Conservation (phyloP, 2,113 vertebrate species). For the Apaloderma vittatum region DNA sequence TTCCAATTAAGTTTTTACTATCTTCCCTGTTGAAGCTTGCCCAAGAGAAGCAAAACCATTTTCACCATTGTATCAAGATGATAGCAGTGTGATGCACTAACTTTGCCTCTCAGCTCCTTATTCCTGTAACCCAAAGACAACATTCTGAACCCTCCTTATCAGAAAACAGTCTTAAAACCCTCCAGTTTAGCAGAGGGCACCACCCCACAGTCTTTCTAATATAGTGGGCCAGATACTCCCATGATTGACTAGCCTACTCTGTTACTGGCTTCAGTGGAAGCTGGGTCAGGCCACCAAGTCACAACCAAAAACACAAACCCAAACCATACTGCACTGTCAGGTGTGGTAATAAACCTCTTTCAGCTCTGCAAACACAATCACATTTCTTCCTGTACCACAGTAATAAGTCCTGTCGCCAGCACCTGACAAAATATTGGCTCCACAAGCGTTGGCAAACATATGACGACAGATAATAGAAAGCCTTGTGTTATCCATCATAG, state of each 20-base stretch:
- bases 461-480: not conserved
- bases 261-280: rapidly evolving
- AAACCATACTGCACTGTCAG: not conserved
- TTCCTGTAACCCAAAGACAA: not conserved
- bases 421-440: not conserved
- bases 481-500: not conserved
- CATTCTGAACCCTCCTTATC: not conserved
- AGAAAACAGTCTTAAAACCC: not conserved
- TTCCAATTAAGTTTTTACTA: not conserved
- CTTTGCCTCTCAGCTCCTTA: not conserved
- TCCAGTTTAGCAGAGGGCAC: not conserved
- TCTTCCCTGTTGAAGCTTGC: not conserved
- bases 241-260: too few species aligned
- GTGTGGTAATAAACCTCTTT: not conserved
- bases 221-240: not conserved
- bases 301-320: not conserved
- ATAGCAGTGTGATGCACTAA: not conserved
- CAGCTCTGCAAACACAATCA: not conserved
- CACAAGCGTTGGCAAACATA: not conserved
- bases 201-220: not conserved
- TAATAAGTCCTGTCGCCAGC: not conserved
- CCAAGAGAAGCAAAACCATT: not conserved
- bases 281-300: not conserved
- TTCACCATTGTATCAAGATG: not conserved
- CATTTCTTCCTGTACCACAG: not conserved